Conservation (phyloP, 2,797 vertebrate species). For the Calcarius lapponicus region DNA sequence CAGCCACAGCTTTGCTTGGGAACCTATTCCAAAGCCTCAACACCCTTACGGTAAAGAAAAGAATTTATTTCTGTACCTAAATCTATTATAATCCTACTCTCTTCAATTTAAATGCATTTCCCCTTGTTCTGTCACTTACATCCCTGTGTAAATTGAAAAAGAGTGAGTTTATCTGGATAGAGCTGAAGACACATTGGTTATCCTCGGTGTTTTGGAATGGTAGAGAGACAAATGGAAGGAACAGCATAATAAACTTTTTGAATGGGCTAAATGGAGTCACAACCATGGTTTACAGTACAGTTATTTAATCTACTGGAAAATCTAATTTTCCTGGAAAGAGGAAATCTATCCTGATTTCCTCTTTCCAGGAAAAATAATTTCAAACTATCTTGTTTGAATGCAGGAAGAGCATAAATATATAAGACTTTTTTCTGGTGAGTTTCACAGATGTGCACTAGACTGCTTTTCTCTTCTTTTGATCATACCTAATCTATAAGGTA, state of each 20-base stretch:
- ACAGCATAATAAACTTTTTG: not conserved
- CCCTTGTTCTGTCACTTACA: not conserved
- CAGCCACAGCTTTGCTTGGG: not conserved
- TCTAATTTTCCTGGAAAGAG: too few species aligned
- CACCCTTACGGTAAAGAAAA: fast-evolving
- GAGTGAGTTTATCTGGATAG: not conserved
- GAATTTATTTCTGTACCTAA: fast-evolving
- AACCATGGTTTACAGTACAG: fast-evolving
- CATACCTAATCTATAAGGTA: not conserved
- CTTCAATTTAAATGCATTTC: not conserved
- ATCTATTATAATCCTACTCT: not conserved
- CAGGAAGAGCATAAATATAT: not conserved
- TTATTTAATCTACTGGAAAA: not conserved
- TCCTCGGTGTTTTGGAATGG: not conserved
- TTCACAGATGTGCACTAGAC: not conserved
- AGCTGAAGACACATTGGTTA: not conserved
- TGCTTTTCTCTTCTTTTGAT: not conserved
- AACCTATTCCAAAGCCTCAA: not conserved
- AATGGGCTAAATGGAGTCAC: not conserved
- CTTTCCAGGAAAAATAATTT: not conserved
- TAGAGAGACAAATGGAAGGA: not conserved
- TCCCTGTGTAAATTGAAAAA: not conserved
- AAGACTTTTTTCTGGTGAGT: not conserved
- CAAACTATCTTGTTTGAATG: not conserved
- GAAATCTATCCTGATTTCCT: not conserved